Evolutionary conservation across 2,113 vertebrate species (phyloP), one percentile per base, ranked within the genome.

Genomic region (Candoia aspera): DNA sequence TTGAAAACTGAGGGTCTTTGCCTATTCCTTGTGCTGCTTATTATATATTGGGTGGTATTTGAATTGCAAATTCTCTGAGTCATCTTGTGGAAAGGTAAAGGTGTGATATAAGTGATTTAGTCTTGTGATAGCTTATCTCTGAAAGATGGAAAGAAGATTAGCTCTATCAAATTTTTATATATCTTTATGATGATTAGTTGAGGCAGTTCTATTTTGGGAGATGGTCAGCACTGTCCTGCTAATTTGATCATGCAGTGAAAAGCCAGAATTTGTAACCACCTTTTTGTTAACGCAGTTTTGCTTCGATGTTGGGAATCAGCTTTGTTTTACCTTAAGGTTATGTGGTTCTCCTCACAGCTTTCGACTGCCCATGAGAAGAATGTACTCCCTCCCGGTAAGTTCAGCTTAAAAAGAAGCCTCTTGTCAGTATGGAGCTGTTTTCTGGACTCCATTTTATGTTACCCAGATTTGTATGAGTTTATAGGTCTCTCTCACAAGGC

Each of bases 381-480:
- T 98, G 59, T 95, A 96, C 33, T 97, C 96, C 0, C 92, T 98
- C 83, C 98, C 98, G 4, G 98, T 98, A 96, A 97, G 97, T 96
- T 60, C 83, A 88, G 42, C 33, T 55, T 19, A 4, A 6, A 2
- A 84, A 29, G 8, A 86, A 94, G 29, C 68, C 91, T 6, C 24
- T 0, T 86, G 42, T 89, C 17, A 0, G 24, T 24, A 15, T 29
- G 29, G 2, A 2, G 15, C 12, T 60, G 10, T 83, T n/a, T 3
- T 9, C 26, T 29, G 15, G 58, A 62, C 79, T 15, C 23, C 6
- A 42, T 10, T 86, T 73, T 57, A 9, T 24, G 9, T 84, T 26
- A 24, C 37, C 19, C 79, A 84, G 79, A n/a, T 46, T 88, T 21
- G 3, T 1, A 9, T 17, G 12, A 86, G 13, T 53, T 10, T 0